These are phyloP conservation scores for Myotis myotis DNA, from an alignment of 2,797 vertebrate species.

Conservation along the genomic window DNA sequence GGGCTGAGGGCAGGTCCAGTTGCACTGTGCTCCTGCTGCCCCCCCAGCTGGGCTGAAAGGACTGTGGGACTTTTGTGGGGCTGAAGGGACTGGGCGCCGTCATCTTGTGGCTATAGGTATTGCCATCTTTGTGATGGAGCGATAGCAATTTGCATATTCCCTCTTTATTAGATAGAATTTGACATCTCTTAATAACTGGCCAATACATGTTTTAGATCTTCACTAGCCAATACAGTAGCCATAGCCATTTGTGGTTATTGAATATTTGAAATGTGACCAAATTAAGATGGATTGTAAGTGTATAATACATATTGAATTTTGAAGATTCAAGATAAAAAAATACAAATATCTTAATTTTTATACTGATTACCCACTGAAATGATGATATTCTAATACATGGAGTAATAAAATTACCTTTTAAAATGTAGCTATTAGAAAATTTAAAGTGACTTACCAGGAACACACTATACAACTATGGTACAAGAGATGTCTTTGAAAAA, in stretches of 20 bases:
- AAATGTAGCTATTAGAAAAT: neutral
- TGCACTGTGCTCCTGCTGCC: too few relatives aligned
- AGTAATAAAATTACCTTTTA: neutral
- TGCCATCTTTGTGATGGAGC: too few relatives aligned
- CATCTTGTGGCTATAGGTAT: too few relatives aligned
- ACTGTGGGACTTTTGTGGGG: too few relatives aligned
- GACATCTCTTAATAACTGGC: neutral
- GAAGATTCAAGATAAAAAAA: neutral
- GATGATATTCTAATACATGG: neutral
- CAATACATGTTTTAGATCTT: neutral
- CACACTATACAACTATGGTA: neutral
- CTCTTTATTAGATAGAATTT: neutral
- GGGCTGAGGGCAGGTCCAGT: too few relatives aligned
- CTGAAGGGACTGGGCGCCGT: too few relatives aligned
- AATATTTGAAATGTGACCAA: neutral
- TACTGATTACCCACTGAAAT: neutral
- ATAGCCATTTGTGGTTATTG: neutral
- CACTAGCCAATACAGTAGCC: neutral
- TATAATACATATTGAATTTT: neutral
- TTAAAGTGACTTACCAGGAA: neutral
- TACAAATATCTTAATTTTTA: neutral
- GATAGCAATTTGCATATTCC: too few relatives aligned
- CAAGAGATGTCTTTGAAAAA: neutral
- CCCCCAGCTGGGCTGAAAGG: too few relatives aligned
- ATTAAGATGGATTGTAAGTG: neutral